Base-by-base conservation (phyloP, 2,797 vertebrate genomes). In the Takifugu rubripes region DNA sequence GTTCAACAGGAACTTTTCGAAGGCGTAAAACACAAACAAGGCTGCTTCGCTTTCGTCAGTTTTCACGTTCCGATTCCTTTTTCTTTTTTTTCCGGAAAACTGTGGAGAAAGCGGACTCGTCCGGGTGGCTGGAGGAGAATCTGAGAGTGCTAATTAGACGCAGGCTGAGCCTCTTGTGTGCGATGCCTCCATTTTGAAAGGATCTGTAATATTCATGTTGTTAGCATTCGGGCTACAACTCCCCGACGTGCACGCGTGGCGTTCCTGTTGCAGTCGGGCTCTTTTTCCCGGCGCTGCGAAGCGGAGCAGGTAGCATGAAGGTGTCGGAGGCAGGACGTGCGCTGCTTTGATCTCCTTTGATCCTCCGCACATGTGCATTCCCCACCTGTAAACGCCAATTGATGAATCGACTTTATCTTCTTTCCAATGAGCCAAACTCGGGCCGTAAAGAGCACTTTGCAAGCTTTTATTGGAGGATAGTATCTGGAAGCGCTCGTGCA, bases 141-240 rank as follows among this genome's bases (percentile, higher is more conserved):
- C 54, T 61, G 72, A 64, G n/a, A n/a, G 60, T 33, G 44, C 73
- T 84, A 82, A 89, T 81, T 70, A 81, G 74, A 80, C 60, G 50
- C 66, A 61, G 52, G 61, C 54, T 55, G 59, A 70, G 69, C 68
- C 82, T 73, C 76, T 69, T 57, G 75, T 74, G 72, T 59, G 49
- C 42, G 54, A 58, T 64, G 29, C 61, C 64, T 67, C 66, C 68
- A 77, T 70, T 74, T 65, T 74, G 70, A 60, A 70, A 81, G 56
- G 68, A 64, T 68, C 68, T 82, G 87, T 84, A 84, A 83, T 87
- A 85, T 85, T 84, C 82, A 87, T 84, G 73, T 68, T 44, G 73
- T 77, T 77, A 70, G 72, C 29, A 12, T 70, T 81, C 72, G 71
- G 49, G 69, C 67, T 80, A 61, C 63, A 68, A 69, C 66, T 79